These are phyloP conservation scores for Oeneis ivallda DNA, from an alignment of 2,888 invertebrate species.

Conservation along the genomic window DNA sequence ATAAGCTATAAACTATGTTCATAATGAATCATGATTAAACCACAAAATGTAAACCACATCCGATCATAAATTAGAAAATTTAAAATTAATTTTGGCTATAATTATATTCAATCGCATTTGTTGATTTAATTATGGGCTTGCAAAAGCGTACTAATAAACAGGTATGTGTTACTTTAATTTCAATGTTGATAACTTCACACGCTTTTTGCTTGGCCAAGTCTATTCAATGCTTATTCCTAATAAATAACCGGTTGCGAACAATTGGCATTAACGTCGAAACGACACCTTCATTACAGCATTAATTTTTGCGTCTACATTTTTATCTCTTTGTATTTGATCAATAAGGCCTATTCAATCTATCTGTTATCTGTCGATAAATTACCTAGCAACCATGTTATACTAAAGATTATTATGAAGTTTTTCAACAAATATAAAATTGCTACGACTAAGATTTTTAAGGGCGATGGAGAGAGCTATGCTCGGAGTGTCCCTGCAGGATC, in stretches of 20 bases:
- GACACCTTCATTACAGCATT: slow-evolving; percentile 2
- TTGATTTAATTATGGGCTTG: background rate
- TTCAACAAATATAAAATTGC: too few relatives aligned
- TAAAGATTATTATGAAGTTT: background rate
- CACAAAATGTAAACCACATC: background rate
- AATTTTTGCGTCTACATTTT: background rate
- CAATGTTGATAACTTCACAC: slow-evolving; percentile 8
- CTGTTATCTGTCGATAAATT: too few relatives aligned
- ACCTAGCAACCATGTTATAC: too few relatives aligned
- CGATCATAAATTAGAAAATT: background rate
- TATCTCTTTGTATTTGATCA: slow-evolving; percentile 1
- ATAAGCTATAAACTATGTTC: too few relatives aligned
- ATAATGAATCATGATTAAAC: background rate
- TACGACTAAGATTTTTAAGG: too few relatives aligned
- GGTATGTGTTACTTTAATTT: slow-evolving; percentile 8
- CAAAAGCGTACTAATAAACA: slow-evolving; percentile 5
- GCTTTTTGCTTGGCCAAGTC: slow-evolving; percentile 14
- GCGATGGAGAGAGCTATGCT: too few relatives aligned
- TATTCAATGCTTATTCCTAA: slow-evolving; percentile 2
- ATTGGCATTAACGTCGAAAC: background rate
- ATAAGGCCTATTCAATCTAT: background rate
- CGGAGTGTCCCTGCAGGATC: too few relatives aligned
- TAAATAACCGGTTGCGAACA: slow-evolving; percentile 4
- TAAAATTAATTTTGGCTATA: background rate
- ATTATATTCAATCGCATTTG: background rate